These are phyloP conservation scores for Paramormyrops hopkinsi DNA, from an alignment of 2,797 vertebrate species.

Conservation along the genomic window DNA sequence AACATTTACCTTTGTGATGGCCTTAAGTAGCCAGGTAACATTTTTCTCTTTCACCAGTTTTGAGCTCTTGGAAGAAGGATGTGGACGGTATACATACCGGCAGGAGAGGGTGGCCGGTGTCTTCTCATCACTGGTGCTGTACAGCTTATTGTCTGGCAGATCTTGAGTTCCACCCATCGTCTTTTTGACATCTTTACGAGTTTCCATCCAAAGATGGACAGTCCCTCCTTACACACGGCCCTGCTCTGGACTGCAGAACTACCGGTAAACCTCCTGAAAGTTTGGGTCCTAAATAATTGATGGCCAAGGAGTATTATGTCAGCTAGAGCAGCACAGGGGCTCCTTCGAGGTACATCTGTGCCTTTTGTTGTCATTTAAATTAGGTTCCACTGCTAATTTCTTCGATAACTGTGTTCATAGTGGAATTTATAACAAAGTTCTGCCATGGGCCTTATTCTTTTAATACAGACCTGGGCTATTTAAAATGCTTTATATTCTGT, in stretches of 20 bases:
- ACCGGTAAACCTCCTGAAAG: conserved; percentile 52
- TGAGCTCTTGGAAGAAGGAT: not conserved
- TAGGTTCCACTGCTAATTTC: not conserved
- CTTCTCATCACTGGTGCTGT: conserved; percentile 61
- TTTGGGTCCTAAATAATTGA: conserved; percentile 79
- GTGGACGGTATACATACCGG: conserved; percentile 50
- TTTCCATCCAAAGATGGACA: not conserved
- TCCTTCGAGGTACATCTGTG: not conserved
- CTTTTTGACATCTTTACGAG: conserved; percentile 69
- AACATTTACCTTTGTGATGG: not conserved
- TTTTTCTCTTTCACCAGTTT: not conserved
- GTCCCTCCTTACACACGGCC: not conserved
- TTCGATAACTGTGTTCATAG: not conserved
- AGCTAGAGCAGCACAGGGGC: conserved; percentile 63
- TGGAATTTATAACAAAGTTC: not conserved
- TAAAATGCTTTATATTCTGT: not conserved
- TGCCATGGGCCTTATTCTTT: not conserved
- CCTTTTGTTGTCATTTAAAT: not conserved
- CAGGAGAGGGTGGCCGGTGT: conserved; percentile 52
- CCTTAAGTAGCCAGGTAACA: not conserved
- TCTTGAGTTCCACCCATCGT: conserved; percentile 73
- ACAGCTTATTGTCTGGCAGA: conserved; percentile 77
- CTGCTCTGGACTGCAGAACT: conserved; percentile 33
- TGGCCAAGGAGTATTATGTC: conserved; percentile 61
- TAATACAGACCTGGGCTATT: not conserved